phyloP scores from a whole-genome alignment of 2,797 vertebrate genomes.

The Macroramphosus scolopax region DNA sequence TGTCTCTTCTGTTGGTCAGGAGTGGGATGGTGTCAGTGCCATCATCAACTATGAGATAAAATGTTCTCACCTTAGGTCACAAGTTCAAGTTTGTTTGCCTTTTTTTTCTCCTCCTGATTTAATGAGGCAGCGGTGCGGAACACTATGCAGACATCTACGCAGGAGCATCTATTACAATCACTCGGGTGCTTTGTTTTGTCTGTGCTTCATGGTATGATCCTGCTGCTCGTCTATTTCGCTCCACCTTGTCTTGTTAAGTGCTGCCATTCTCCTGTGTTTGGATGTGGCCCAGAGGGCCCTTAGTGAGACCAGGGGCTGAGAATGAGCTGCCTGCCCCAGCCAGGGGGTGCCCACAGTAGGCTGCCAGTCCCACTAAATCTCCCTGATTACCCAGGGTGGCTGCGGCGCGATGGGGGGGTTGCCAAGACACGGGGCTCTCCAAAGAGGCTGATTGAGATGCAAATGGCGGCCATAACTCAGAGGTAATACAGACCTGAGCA shows the following conservation, averaged over 20 bases:
- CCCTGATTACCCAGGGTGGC: conserved; percentile 78
- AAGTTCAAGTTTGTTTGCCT: conserved; percentile 73
- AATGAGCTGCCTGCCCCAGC: conserved; percentile 70
- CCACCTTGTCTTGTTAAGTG: conserved; percentile 74
- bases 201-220: conserved; percentile 68
- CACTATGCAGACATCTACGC: conserved; percentile 60
- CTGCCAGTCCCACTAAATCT: conserved; percentile 83
- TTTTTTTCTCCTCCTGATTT: conserved; percentile 40
- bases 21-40: conserved; percentile 45
- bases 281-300: conserved; percentile 82
- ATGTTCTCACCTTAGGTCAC: conserved; percentile 65
- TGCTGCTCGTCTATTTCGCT: conserved; percentile 71
- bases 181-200: conserved; percentile 70
- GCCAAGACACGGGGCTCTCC: conserved; percentile 86
- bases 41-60: conserved; percentile 66
- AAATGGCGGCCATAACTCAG: conserved; percentile 94
- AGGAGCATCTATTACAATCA: conserved; percentile 66
- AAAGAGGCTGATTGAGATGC: conserved; percentile 94
- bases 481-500: conserved; percentile 91
- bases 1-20: conserved; percentile 44
- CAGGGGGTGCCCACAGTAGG: conserved; percentile 68
- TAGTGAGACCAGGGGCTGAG: conserved; percentile 75
- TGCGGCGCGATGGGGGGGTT: conserved; percentile 73
- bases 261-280: conserved; percentile 74
- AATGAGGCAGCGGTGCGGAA: conserved; percentile 69